Evolutionary conservation across 30 jellyfish, hydroid and myxozoan genomes (phyloP).

Genomic region (Aurelia aurita): DNA sequence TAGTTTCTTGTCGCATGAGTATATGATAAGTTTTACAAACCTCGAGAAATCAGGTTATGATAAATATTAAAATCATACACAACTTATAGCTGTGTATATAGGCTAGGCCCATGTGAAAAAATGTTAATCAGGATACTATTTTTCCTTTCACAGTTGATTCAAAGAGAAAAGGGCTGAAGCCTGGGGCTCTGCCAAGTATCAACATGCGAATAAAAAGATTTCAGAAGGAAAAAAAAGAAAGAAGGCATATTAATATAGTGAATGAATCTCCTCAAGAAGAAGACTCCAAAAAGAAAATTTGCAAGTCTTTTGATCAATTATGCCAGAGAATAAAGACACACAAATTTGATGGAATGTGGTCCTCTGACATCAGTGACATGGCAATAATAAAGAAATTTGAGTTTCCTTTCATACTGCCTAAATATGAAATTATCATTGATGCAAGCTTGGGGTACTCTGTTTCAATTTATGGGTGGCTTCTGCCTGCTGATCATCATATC

Average conservation of each 20-base stretch:
- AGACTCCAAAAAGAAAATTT: constrained; percentile 8
- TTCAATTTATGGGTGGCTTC: constrained; percentile 31
- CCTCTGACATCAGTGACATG: constrained; percentile 24
- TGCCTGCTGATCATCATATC: constrained; percentile 25
- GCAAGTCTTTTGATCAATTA: constrained; percentile 22
- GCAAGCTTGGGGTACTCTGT: constrained; percentile 31
- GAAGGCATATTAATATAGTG: constrained; percentile 6
- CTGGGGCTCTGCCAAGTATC: constrained; percentile 48
- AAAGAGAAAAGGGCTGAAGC: constrained; percentile 51
- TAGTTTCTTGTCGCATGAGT: too few species aligned
- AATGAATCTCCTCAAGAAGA: constrained; percentile 9
- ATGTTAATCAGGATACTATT: too few species aligned
- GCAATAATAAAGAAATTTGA: constrained; percentile 41
- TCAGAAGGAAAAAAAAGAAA: neutral
- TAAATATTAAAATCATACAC: too few species aligned
- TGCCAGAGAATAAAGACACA: constrained; percentile 28
- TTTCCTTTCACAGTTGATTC: constrained; percentile 42
- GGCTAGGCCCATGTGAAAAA: too few species aligned
- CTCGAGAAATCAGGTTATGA: too few species aligned
- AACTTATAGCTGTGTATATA: too few species aligned
- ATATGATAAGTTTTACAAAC: too few species aligned
- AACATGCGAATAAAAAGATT: constrained; percentile 8
- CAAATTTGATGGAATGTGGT: constrained; percentile 20
- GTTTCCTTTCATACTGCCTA: constrained; percentile 23
- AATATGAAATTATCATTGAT: constrained; percentile 32